Conservation (phyloP, 1,140 invertebrate genomes). For the Brachionus rubens region DNA sequence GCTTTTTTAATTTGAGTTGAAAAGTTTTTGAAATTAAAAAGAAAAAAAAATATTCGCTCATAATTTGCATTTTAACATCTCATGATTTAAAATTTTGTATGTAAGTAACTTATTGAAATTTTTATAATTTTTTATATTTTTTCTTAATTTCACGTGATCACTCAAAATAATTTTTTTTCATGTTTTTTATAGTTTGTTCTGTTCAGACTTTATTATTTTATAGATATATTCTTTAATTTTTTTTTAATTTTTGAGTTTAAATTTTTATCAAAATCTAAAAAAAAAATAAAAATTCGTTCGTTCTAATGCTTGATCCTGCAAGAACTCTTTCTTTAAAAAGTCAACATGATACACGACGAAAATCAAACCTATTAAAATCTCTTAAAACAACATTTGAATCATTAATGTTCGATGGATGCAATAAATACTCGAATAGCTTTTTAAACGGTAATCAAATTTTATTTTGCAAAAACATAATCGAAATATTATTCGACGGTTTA, state of each 20-base stretch:
- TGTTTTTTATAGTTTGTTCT: not conserved
- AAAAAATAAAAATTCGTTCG: not conserved
- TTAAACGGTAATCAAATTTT: not conserved
- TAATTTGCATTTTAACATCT: too few relatives aligned
- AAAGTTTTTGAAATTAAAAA: too few relatives aligned
- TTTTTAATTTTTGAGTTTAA: not conserved
- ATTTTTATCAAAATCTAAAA: not conserved
- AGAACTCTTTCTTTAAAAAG: not conserved
- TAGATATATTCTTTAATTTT: not conserved
- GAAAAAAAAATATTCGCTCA: too few relatives aligned
- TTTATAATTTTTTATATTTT: too few relatives aligned
- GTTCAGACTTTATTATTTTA: not conserved
- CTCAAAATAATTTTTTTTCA: not conserved
- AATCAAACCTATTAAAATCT: not conserved
- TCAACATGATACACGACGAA: not conserved
- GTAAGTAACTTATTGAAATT: too few relatives aligned
- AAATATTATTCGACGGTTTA: not conserved
- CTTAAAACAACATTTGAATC: slow-evolving; percentile 35
- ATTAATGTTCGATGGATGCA: not conserved
- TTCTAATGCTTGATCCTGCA: not conserved
- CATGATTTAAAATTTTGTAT: too few relatives aligned
- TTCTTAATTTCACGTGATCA: too few relatives aligned
- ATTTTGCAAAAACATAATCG: not conserved
- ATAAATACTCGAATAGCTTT: not conserved
- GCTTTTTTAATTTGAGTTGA: too few relatives aligned